Evolutionary conservation across 2,888 invertebrate genomes (phyloP).

Genomic region (Melinaea menophilus): DNA sequence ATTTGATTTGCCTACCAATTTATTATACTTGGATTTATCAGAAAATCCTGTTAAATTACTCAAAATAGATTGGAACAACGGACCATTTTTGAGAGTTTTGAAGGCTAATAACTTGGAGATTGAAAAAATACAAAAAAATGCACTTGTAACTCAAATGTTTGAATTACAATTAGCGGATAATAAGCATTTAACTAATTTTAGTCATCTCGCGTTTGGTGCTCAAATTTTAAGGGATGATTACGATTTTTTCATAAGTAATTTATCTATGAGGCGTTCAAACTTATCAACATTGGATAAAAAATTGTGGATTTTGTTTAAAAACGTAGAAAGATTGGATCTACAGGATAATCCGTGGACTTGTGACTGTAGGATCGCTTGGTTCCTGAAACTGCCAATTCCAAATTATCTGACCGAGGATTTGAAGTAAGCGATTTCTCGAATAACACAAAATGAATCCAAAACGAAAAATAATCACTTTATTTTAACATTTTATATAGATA

Average conservation of each 20-base stretch:
- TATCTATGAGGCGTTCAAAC: conserved; percentile 65
- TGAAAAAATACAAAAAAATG: conserved; percentile 68
- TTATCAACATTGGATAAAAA: conserved; percentile 54
- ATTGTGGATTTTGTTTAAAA: conserved; percentile 63
- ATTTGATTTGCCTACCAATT: conserved; percentile 72
- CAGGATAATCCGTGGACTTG: conserved; percentile 81
- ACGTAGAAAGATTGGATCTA: conserved; percentile 66
- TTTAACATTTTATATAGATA: too few relatives aligned
- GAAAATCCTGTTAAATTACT: conserved; percentile 68
- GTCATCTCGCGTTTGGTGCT: conserved; percentile 56
- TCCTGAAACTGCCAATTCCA: conserved; percentile 57
- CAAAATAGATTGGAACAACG: background rate
- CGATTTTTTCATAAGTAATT: conserved; percentile 57
- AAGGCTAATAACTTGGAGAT: conserved; percentile 78
- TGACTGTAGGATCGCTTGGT: conserved; percentile 78
- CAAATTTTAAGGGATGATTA: conserved; percentile 52
- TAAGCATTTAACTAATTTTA: conserved; percentile 67
- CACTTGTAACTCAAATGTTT: conserved; percentile 74
- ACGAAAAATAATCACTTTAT: too few relatives aligned
- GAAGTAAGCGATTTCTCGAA: conserved; percentile 43
- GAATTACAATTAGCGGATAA: conserved; percentile 74
- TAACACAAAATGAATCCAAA: too few relatives aligned
- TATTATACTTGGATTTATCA: conserved; percentile 79
- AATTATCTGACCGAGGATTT: conserved; percentile 57
- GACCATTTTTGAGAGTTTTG: conserved; percentile 56